A percentile compares a stretch with the other conserved stretches of the same genome.
Evolutionary conservation across 2,113 vertebrate species (phyloP).

Genomic region (Trichomycterus rosablanca): DNA sequence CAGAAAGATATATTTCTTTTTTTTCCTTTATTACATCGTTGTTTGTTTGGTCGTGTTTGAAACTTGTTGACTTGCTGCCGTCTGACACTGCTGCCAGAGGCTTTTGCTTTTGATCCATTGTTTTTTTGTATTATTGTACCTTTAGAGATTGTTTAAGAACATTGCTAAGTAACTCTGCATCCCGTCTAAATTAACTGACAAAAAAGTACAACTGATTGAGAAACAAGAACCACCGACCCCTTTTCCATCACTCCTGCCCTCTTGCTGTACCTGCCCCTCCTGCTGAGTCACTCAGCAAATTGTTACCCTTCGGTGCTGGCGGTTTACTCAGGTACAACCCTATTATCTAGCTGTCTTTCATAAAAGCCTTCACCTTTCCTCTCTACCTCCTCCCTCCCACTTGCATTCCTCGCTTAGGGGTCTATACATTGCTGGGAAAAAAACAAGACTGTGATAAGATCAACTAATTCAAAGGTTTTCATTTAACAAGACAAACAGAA

Average conservation of each 20-base stretch:
- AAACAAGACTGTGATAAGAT: conserved; percentile 80
- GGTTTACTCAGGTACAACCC: conserved; percentile 48
- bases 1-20: conserved; percentile 73
- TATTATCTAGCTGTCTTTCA: conserved; percentile 2
- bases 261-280: conserved; percentile 56
- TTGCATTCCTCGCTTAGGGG: conserved; percentile 48
- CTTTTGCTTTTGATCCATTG: conserved; percentile 64
- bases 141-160: conserved; percentile 82
- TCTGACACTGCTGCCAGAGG: conserved; percentile 58
- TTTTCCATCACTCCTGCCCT: conserved; percentile 52
- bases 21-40: conserved; percentile 65
- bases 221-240: conserved; percentile 72
- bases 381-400: conserved; percentile 5
- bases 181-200: conserved; percentile 79
- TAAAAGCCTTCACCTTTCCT: conserved; percentile 29
- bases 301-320: conserved; percentile 49
- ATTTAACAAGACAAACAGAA: conserved; percentile 88
- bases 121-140: conserved; percentile 71
- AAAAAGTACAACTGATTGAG: conserved; percentile 74
- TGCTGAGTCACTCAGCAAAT: conserved; percentile 26
- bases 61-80: conserved; percentile 55
- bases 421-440: conserved; percentile 65
- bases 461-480: conserved; percentile 81
- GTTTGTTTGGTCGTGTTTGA: conserved; percentile 74
- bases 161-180: conserved; percentile 78